Conservation (phyloP, 2,888 invertebrate species). For the Dione vanillae region DNA sequence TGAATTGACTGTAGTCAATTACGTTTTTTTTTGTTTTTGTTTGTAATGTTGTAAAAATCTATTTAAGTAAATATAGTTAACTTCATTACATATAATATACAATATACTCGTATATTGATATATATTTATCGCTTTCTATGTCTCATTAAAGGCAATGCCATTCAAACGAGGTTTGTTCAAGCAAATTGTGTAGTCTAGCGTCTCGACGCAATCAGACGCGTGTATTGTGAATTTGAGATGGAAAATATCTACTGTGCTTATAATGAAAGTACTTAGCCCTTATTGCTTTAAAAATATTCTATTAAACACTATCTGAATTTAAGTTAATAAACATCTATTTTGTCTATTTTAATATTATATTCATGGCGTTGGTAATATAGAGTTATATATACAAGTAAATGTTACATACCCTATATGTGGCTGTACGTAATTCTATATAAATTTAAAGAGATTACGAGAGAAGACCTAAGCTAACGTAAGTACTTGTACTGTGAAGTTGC, state of each 20-base stretch:
- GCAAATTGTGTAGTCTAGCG: constrained; percentile 57
- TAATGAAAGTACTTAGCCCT: background rate
- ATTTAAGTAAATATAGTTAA: background rate
- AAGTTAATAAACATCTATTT: background rate
- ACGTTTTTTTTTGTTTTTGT: too few relatives aligned
- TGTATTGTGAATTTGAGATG: constrained; percentile 57
- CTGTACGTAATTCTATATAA: too few relatives aligned
- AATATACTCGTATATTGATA: background rate
- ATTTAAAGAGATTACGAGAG: too few relatives aligned
- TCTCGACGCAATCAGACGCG: constrained; percentile 75
- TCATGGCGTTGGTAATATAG: too few relatives aligned
- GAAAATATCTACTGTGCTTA: constrained; percentile 11
- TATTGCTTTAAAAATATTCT: background rate
- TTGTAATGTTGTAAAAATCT: too few relatives aligned
- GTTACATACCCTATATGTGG: too few relatives aligned
- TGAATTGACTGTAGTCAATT: too few relatives aligned
- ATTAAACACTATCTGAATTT: background rate
- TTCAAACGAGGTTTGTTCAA: constrained; percentile 56
- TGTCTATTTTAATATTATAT: too few relatives aligned
- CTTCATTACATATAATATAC: background rate
- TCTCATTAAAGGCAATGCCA: constrained; percentile 36
- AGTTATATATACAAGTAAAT: too few relatives aligned
- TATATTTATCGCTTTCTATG: constrained; percentile 18
- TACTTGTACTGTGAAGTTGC: too few relatives aligned
- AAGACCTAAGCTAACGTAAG: too few relatives aligned